Conservation (phyloP, 2,113 vertebrate genomes). For the Castor canadensis region DNA sequence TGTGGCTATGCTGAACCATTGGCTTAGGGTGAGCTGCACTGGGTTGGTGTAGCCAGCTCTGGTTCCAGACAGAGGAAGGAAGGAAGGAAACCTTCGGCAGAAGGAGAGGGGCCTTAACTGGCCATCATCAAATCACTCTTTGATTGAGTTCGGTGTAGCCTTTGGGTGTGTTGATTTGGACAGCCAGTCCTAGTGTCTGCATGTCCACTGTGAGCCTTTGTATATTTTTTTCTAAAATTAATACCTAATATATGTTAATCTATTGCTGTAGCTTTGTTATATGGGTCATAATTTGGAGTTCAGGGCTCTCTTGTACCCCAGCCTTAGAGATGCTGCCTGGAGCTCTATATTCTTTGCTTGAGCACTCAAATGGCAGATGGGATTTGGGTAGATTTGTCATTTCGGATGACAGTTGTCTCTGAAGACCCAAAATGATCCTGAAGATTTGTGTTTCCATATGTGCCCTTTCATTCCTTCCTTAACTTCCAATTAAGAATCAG, state of each 20-base stretch:
- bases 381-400: neutral
- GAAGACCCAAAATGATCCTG: neutral
- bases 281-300: neutral
- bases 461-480: neutral
- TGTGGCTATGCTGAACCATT: too few relatives aligned
- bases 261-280: conserved; percentile 19
- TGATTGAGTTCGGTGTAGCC: too few relatives aligned
- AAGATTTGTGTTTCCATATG: conserved; percentile 19
- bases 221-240: neutral
- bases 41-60: conserved; percentile 71
- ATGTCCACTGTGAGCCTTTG: neutral
- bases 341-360: neutral
- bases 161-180: conserved; percentile 26
- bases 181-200: conserved; percentile 37
- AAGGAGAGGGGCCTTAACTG: conserved; percentile 39
- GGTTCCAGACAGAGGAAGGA: conserved; percentile 61
- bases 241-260: neutral
- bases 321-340: neutral
- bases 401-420: neutral
- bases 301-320: neutral
- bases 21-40: conserved; percentile 72
- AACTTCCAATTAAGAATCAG: neutral
- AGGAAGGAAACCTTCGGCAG: conserved; percentile 55
- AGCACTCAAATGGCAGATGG: neutral
- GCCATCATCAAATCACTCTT: conserved; percentile 54